Conservation (phyloP, 2,113 vertebrate species). For the Athene noctua region DNA sequence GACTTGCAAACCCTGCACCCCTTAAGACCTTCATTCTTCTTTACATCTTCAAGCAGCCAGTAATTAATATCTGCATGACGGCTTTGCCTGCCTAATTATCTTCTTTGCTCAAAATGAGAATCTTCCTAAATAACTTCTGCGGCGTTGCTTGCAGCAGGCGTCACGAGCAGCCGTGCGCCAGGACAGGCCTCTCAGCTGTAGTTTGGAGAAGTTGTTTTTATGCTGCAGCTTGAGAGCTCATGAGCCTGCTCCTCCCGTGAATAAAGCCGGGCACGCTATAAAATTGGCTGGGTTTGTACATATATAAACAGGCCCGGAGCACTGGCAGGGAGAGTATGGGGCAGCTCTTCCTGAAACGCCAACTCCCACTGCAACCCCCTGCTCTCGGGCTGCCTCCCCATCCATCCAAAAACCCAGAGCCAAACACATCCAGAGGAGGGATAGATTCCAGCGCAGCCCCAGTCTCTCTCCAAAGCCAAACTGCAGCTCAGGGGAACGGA, state of each 20-base stretch:
- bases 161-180: neutral
- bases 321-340: neutral
- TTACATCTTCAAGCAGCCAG: neutral
- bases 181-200: slow-evolving; percentile 25
- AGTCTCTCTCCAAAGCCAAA: neutral
- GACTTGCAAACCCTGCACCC: neutral
- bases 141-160: neutral
- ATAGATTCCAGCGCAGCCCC: neutral
- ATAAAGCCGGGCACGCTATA: neutral
- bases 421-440: neutral
- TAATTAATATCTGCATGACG: slow-evolving; percentile 13
- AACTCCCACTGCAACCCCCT: accelerated
- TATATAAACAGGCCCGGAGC: accelerated
- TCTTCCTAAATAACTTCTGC: slow-evolving; percentile 39
- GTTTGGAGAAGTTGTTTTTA: neutral
- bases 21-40: neutral
- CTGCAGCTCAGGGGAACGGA: accelerated
- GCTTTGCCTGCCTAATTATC: slow-evolving; percentile 51
- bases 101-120: slow-evolving; percentile 41
- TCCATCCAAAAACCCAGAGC: neutral
- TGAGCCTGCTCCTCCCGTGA: neutral
- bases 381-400: neutral
- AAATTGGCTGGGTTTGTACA: neutral
- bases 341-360: neutral
- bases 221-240: neutral